phyloP scores from a whole-genome alignment of 2,113 vertebrate genomes.

The Muscicapa adusta region DNA sequence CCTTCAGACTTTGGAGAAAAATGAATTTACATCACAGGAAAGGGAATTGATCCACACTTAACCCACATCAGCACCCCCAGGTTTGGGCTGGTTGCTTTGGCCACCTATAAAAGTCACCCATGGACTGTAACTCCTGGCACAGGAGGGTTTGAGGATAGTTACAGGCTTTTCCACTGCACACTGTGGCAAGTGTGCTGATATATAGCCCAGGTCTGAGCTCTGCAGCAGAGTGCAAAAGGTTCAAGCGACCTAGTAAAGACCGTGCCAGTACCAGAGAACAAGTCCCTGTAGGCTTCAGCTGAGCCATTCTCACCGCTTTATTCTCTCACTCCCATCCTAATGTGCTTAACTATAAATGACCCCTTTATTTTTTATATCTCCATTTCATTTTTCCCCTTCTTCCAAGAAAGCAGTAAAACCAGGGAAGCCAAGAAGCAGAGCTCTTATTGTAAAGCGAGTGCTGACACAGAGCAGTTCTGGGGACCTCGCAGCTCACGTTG shows the following conservation, averaged over 20 bases:
- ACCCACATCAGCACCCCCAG: not conserved
- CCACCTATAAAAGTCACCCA: not conserved
- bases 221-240: conserved; percentile 5
- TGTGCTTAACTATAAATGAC: conserved; percentile 46
- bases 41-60: not conserved
- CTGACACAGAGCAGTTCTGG: not conserved
- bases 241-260: conserved; percentile 39
- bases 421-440: not conserved
- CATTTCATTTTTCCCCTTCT: conserved; percentile 27
- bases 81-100: not conserved
- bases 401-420: not conserved
- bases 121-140: not conserved
- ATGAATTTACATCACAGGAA: not conserved
- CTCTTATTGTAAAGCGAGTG: conserved; percentile 3
- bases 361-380: conserved; percentile 48
- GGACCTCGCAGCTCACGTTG: not conserved
- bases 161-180: not conserved
- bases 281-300: not conserved
- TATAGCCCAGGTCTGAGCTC: not conserved
- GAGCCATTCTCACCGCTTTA: conserved; percentile 1
- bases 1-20: conserved; percentile 26
- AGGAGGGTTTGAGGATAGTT: not conserved
- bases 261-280: not conserved
- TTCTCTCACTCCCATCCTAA: not conserved
- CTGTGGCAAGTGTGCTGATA: not conserved